Evolutionary conservation across 2,797 vertebrate genomes (phyloP), one percentile per base, ranked within the genome.

Genomic region (Gastrophryne carolinensis): DNA sequence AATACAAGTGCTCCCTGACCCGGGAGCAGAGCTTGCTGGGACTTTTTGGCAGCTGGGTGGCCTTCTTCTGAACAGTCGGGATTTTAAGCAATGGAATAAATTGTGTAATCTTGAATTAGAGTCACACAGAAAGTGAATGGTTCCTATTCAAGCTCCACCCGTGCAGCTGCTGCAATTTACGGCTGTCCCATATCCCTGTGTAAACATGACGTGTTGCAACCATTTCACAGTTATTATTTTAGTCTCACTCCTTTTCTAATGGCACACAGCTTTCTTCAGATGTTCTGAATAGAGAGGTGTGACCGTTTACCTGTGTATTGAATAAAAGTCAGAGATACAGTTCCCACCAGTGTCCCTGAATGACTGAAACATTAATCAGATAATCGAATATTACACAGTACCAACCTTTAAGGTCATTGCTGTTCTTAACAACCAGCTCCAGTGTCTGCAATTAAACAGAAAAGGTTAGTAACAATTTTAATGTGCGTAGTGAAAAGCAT

Each of bases 341-440:
- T 35, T 2, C 12, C 12, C 6, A 2, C 8, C 3, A 35, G 8
- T 35, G 12, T 8, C 6, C 3, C 34, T 35, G 34, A 12, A 35
- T 35, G 34, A 35, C 8, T 8, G 12, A 9, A 13, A 39, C 4
- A 3, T 4, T 13, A 2, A 15, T 4, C 3, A 30, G 11, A 21
- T 0, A 11, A 12, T 1, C 10, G 17, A 29, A 54, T 19, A 58
- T n/a, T n/a, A 21, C 1, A 49, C 10, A 37, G 37, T n/a, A 69
- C 73, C 15, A 54, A 76, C 73, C 58, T 76, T 62, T 56, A 1
- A 76, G 26, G 24, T 69, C 49, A 34, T 47, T 35, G 32, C 35
- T 69, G 49, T 70, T 76, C 34, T 61, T 29, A 23, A 32, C 65
- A 23, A 76, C 35, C 1, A 57, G 53, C 39, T 76, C 56, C 73